Percentiles rank a stretch among this genome's conserved stretches.
Conservation (phyloP, 1,140 invertebrate species). For the Scaptomyza pallida region DNA sequence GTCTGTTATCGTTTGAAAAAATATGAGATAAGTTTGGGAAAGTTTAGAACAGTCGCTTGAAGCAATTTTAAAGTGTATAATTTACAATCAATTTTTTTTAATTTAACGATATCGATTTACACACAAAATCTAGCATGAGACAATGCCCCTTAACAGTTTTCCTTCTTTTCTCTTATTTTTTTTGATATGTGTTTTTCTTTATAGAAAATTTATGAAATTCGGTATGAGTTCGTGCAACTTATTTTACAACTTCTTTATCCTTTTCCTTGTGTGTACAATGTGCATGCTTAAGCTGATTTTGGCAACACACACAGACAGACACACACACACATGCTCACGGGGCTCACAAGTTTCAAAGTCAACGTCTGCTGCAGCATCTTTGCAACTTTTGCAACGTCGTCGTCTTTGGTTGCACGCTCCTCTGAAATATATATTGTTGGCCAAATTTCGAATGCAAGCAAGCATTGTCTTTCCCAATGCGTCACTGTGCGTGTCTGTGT, state of each 20-base stretch:
- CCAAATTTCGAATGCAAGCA: constrained; percentile 66
- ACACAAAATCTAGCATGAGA: not conserved
- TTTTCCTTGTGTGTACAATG: constrained; percentile 65
- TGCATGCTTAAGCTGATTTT: constrained; percentile 69
- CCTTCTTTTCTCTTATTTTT: not conserved
- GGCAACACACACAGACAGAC: constrained; percentile 28
- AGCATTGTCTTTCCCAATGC: constrained; percentile 19
- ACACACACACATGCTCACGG: constrained; percentile 41
- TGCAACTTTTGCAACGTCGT: constrained; percentile 66
- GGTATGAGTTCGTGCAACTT: constrained; percentile 64
- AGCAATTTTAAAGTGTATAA: no score
- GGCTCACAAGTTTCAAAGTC: constrained; percentile 76
- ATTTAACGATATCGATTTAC: not conserved
- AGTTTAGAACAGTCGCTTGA: not conserved
- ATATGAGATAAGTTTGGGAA: not conserved
- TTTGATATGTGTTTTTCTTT: constrained; percentile 6
- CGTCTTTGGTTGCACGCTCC: constrained; percentile 46
- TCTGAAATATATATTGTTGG: constrained; percentile 68
- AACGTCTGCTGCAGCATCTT: constrained; percentile 51
- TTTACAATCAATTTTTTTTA: no score
- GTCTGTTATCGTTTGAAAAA: not conserved
- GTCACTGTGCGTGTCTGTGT: constrained; percentile 11
- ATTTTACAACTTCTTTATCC: constrained; percentile 79
- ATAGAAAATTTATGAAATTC: constrained; percentile 51
- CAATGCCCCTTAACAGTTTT: not conserved